phyloP scores from a whole-genome alignment of 1,140 invertebrate species.

The Macrobrachium nipponense region DNA sequence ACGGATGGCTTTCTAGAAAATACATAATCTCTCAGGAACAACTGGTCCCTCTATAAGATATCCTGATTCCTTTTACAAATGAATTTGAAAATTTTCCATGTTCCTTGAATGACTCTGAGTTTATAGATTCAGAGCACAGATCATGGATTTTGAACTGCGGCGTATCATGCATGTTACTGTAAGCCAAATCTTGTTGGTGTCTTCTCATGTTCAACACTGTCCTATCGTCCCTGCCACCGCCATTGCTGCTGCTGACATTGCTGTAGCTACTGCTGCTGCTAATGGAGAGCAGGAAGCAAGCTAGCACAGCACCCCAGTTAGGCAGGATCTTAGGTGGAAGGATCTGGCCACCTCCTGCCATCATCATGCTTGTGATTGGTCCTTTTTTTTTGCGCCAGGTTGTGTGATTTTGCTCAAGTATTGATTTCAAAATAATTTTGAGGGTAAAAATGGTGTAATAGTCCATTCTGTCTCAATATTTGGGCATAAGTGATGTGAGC shows the following conservation, averaged over 20 bases:
- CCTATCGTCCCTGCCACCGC: slow-evolving; percentile 39
- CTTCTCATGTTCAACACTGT: slow-evolving; percentile 55
- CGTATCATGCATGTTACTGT: slow-evolving; percentile 50
- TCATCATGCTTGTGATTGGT: slow-evolving; percentile 53
- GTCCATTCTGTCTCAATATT: slow-evolving; percentile 46
- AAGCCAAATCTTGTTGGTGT: slow-evolving; percentile 51
- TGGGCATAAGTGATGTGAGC: slow-evolving; percentile 54
- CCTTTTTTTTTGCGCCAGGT: slow-evolving; percentile 47
- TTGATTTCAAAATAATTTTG: slow-evolving; percentile 45
- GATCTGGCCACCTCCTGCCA: slow-evolving; percentile 24
- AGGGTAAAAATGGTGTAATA: slow-evolving; percentile 47
- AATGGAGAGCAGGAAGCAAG: slow-evolving; percentile 30
- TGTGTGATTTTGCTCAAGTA: slow-evolving; percentile 62
- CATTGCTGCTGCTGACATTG: slow-evolving; percentile 28
- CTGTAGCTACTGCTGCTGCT: slow-evolving; percentile 17
- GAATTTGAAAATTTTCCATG: neutral
- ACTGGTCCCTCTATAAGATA: slow-evolving; percentile 19
- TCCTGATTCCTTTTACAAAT: neutral
- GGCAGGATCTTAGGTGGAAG: slow-evolving; percentile 36
- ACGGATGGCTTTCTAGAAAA: neutral
- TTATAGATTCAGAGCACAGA: slow-evolving; percentile 30
- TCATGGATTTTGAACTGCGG: slow-evolving; percentile 43
- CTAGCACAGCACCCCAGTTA: slow-evolving; percentile 37
- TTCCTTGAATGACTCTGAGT: neutral
- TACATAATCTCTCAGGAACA: slow-evolving; percentile 33